phyloP scores from a whole-genome alignment of 2,113 vertebrate genomes.

The Pristiophorus japonicus region DNA sequence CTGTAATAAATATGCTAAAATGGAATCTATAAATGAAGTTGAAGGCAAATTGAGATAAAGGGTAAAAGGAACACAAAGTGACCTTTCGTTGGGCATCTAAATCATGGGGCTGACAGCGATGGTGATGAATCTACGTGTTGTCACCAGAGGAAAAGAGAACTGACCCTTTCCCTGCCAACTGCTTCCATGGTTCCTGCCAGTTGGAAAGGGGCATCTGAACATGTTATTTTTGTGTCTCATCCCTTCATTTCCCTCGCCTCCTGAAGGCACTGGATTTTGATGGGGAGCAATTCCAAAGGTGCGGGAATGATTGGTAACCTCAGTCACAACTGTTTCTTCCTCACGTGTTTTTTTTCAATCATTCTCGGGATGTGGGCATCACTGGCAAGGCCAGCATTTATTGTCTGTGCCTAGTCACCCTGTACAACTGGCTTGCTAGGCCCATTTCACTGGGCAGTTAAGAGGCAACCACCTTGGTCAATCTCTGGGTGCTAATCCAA shows the following conservation, averaged over 20 bases:
- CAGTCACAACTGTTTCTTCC: not conserved
- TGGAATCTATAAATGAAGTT: not conserved
- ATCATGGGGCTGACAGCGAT: not conserved
- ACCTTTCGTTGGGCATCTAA: not conserved
- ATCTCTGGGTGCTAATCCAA: too few relatives aligned
- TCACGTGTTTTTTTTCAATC: not conserved
- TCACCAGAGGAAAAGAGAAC: not conserved
- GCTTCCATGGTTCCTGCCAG: not conserved
- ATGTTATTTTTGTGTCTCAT: not conserved
- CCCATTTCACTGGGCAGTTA: not conserved
- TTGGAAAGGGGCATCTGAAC: not conserved
- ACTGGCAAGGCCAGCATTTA: not conserved
- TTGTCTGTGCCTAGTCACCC: not conserved
- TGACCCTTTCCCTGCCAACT: not conserved
- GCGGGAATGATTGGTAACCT: not conserved
- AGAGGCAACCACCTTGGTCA: too few relatives aligned
- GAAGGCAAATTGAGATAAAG: not conserved
- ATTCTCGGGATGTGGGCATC: not conserved
- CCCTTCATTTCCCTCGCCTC: not conserved
- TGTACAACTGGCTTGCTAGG: not conserved
- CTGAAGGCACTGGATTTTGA: not conserved
- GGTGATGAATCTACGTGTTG: not conserved
- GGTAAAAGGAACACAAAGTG: not conserved
- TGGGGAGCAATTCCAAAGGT: not conserved
- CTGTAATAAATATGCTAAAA: conserved; percentile 30